phyloP scores from a whole-genome alignment of 2,113 vertebrate species.

The Dolichallabes microphthalmus region DNA sequence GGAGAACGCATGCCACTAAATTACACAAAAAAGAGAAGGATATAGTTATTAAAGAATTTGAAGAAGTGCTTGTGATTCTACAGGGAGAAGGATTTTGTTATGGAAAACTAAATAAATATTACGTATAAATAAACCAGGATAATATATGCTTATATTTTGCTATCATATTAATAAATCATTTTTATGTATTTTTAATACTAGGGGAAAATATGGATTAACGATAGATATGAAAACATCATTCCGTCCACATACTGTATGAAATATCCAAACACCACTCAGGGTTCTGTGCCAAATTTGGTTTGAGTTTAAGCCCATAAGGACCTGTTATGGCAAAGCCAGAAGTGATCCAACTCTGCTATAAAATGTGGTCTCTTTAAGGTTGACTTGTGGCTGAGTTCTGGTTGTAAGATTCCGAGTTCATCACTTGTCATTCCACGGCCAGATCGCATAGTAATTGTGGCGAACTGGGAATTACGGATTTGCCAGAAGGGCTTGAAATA shows the following conservation, averaged over 20 bases:
- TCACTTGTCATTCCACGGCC: not conserved
- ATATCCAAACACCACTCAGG: not conserved
- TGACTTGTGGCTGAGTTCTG: not conserved
- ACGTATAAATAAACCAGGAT: not conserved
- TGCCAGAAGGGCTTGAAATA: not conserved
- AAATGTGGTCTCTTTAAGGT: not conserved
- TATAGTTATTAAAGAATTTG: not conserved
- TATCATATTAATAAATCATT: not conserved
- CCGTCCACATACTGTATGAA: not conserved
- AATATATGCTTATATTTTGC: not conserved
- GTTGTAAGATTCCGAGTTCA: not conserved
- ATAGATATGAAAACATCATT: not conserved
- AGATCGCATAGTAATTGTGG: not conserved
- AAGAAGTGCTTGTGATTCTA: not conserved
- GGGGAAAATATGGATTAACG: not conserved
- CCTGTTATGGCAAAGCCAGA: not conserved
- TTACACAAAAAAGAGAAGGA: conserved; percentile 5
- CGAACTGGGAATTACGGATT: not conserved
- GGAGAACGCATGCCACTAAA: conserved; percentile 94
- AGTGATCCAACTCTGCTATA: not conserved
- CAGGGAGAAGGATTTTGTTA: not conserved
- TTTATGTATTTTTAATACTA: not conserved
- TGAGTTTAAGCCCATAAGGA: not conserved
- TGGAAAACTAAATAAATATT: not conserved
- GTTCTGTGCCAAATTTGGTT: not conserved